Percentiles rank a stretch among this genome's conserved stretches.
Evolutionary conservation across 2,113 vertebrate genomes (phyloP).

Genomic region (Arenaria interpres): DNA sequence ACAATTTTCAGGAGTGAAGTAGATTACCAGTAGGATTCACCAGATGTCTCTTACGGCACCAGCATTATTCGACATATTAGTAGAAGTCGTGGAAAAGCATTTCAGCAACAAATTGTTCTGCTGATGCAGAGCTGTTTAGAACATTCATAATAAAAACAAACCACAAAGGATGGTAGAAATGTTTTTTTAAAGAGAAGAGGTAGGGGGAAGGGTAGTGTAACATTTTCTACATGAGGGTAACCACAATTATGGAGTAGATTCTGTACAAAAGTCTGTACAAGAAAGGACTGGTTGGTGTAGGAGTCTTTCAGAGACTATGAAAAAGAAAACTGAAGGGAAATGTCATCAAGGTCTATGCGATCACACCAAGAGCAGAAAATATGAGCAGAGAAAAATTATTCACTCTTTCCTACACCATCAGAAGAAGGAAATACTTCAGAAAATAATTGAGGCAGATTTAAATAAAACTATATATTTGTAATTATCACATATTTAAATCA

Average conservation of each 20-base stretch:
- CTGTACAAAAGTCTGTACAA: background rate
- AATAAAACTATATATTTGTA: background rate
- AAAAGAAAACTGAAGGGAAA: background rate
- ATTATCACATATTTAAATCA: background rate
- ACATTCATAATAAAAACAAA: background rate
- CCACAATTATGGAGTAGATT: background rate
- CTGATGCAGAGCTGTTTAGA: background rate
- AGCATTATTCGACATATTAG: background rate
- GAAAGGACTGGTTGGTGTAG: background rate
- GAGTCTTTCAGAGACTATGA: background rate
- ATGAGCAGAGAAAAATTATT: background rate
- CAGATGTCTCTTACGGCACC: background rate
- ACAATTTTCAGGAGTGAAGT: background rate
- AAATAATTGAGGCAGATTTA: background rate
- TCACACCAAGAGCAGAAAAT: background rate
- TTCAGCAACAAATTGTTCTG: background rate
- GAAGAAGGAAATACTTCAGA: background rate
- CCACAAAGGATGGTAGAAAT: background rate
- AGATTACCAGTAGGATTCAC: background rate
- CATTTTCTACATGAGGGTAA: background rate
- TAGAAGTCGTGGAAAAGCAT: background rate
- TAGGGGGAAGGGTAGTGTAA: background rate
- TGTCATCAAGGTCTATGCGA: background rate
- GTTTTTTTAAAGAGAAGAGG: background rate
- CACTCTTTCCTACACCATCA: background rate